Percentiles rank a stretch among this genome's conserved stretches.
Conservation (phyloP, 2,797 vertebrate species). For the Ficedula albicollis region DNA sequence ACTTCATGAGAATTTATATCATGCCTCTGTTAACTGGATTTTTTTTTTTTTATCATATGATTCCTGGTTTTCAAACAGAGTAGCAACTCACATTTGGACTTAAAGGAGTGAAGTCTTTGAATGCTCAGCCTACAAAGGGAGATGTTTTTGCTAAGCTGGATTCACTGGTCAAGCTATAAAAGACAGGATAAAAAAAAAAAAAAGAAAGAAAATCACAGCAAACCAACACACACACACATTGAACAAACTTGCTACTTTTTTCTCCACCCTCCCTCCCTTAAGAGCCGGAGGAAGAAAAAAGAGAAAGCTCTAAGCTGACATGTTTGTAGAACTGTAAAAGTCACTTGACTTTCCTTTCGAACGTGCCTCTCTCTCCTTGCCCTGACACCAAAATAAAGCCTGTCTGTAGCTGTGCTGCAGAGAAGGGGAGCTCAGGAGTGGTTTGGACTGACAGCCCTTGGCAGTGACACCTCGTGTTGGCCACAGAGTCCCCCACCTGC, state of each 20-base stretch:
- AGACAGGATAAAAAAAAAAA: neutral
- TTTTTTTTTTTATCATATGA: neutral
- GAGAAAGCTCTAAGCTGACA: neutral
- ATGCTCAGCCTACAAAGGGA: constrained; percentile 46
- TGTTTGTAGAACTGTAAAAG: constrained; percentile 4
- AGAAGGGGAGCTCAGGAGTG: neutral
- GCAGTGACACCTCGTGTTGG: neutral
- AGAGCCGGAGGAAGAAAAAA: neutral
- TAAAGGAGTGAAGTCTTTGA: constrained; percentile 35
- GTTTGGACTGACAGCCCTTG: neutral
- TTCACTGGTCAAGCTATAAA: constrained; percentile 58
- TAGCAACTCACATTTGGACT: constrained; percentile 45
- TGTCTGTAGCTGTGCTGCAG: neutral
- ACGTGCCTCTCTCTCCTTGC: neutral
- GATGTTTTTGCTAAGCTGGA: constrained; percentile 62
- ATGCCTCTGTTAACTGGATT: neutral
- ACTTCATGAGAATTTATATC: constrained; percentile 29
- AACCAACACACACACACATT: neutral
- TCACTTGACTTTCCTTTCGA: constrained; percentile 21
- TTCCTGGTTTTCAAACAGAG: constrained; percentile 50
- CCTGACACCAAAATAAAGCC: neutral
- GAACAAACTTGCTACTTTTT: neutral
- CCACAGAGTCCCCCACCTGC: neutral
- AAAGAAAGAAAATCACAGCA: neutral
- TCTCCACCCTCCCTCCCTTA: neutral